Evolutionary conservation across 2,113 vertebrate species (phyloP), one percentile per base, ranked within the genome.

Genomic region (Lanius collurio): DNA sequence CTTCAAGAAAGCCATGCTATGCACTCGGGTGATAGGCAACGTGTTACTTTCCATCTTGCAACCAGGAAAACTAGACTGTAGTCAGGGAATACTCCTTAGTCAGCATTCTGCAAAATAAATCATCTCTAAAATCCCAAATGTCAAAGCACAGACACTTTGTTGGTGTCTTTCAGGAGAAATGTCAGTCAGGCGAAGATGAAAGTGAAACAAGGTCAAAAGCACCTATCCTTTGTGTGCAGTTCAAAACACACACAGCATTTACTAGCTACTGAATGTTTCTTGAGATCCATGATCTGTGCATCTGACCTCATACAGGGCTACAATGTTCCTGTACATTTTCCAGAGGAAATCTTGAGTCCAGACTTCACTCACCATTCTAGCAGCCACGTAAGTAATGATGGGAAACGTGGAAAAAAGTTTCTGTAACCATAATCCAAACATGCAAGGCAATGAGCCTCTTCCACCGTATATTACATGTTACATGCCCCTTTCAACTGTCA

Each of bases 301-400:
- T 15, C 30, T 60, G 28, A 65, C 26, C 27, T 53, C 0, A 0
- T 31, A 17, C 13, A 70, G 9, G 21, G 22, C 18, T 73, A 46
- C 0, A 0, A 15, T 63, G 20, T 17, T 13, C 37, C 23, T 77
- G 23, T 8, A 21, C 0, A 3, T 9, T 30, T 76, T 19, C 33
- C 11, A n/a, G 22, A 5, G 13, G 56, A 77, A 49, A 37, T 7
- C 7, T 18, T 47, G 22, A 86, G 10, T 37, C 20, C 12, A 44
- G 15, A n/a, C 28, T 63, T 63, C 31, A 39, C 8, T 49, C 31
- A 37, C 4, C 5, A 15, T n/a, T 31, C 13, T 53, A 31, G 46
- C 22, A 81, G 49, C 9, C 30, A 65, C 8, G 16, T 18, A 63
- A 33, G 2, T 31, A 77, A 65, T 23, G 10, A 35, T 15, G 2